Conservation (phyloP, 2,113 vertebrate species). For the Daubentonia madagascariensis region DNA sequence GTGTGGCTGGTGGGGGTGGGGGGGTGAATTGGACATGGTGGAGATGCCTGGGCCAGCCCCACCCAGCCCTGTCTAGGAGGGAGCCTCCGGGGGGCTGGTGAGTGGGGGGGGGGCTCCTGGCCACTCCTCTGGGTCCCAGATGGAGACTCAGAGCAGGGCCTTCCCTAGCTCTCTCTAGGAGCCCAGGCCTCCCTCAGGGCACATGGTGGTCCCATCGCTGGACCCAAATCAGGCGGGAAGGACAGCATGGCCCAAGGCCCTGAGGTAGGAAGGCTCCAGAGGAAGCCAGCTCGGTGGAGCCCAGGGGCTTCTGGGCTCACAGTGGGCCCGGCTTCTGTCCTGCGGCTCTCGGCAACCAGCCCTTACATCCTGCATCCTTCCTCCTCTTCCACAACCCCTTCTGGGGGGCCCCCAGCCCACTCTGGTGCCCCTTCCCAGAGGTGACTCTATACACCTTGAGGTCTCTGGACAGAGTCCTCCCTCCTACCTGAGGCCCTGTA, state of each 20-base stretch:
- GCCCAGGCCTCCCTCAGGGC: background rate
- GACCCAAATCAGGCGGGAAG: background rate
- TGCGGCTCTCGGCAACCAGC: background rate
- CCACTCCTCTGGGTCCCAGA: background rate
- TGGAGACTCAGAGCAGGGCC: background rate
- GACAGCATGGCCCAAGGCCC: rapidly evolving
- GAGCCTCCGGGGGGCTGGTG: background rate
- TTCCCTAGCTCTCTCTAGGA: background rate
- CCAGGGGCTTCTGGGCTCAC: background rate
- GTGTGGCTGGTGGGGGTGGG: background rate
- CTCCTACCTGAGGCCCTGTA: too few relatives aligned
- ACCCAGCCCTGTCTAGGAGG: background rate
- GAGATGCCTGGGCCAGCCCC: background rate
- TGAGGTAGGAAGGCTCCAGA: background rate
- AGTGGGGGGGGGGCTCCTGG: background rate
- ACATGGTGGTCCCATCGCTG: background rate
- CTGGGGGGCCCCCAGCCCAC: background rate
- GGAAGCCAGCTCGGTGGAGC: background rate
- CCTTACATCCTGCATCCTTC: background rate
- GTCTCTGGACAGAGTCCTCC: background rate
- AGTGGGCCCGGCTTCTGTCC: rapidly evolving
- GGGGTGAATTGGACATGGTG: too few relatives aligned
- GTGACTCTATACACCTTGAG: rapidly evolving
- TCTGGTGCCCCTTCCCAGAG: background rate
- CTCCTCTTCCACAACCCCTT: too few relatives aligned